These are phyloP conservation scores for Callipepla squamata DNA, from an alignment of 2,113 vertebrate species.

Conservation along the genomic window DNA sequence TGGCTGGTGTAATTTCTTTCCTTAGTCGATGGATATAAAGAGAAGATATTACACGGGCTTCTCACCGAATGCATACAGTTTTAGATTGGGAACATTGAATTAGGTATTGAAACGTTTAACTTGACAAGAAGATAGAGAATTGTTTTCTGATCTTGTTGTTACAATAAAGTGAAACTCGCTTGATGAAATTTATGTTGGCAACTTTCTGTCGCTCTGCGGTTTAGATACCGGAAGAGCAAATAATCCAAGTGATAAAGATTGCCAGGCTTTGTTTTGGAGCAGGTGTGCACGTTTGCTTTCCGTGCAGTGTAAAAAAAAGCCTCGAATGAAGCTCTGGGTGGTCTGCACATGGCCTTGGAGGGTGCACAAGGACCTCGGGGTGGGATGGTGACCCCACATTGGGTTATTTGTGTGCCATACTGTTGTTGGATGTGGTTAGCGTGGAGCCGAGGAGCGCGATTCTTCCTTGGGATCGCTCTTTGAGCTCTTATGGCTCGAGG, in stretches of 20 bases:
- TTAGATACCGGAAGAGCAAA: constrained; percentile 8
- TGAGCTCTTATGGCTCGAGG: accelerated
- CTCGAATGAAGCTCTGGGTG: accelerated
- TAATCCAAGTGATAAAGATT: not conserved
- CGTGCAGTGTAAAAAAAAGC: accelerated
- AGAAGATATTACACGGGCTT: constrained; percentile 42
- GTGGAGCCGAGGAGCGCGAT: accelerated
- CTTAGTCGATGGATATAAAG: constrained; percentile 62
- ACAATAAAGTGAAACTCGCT: constrained; percentile 6
- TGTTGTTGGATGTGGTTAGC: not conserved
- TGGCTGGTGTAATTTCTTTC: constrained; percentile 73
- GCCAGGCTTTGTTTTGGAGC: not conserved
- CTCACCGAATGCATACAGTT: constrained; percentile 69
- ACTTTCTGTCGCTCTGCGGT: constrained; percentile 4
- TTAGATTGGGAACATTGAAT: constrained; percentile 56
- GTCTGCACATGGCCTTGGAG: accelerated
- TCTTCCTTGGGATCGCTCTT: accelerated
- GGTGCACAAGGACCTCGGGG: accelerated
- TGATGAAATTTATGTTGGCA: constrained; percentile 25
- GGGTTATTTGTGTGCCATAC: not conserved
- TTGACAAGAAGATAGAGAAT: constrained; percentile 69
- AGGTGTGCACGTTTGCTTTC: not conserved
- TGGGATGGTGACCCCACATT: not conserved
- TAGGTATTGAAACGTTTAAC: constrained; percentile 69
- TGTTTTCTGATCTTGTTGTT: constrained; percentile 65